These are phyloP conservation scores for Podarcis muralis DNA, from an alignment of 2,113 vertebrate species.

Conservation along the genomic window DNA sequence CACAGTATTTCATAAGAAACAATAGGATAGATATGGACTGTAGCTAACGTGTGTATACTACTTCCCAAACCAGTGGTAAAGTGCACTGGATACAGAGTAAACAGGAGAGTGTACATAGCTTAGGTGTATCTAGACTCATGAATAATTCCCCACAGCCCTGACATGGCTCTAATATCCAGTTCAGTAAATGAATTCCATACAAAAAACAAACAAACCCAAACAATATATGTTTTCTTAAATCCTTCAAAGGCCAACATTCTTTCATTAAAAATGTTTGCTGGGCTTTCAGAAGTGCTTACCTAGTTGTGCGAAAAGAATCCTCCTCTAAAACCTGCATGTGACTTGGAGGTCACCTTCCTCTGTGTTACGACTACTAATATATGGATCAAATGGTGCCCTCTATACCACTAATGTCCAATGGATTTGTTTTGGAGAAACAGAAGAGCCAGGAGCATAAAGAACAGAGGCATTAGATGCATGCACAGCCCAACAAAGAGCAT, in stretches of 20 bases:
- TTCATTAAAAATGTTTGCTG: neutral
- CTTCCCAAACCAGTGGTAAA: no score
- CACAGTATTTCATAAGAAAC: no score
- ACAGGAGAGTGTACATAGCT: no score
- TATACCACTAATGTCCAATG: neutral
- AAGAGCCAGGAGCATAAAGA: no score
- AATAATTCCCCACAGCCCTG: neutral
- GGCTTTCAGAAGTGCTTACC: neutral
- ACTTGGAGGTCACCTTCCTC: neutral
- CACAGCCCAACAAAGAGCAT: neutral
- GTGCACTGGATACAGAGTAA: no score
- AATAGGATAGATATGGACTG: no score
- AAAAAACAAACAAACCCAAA: no score
- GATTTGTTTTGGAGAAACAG: neutral
- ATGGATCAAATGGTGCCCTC: neutral
- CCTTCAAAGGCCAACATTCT: neutral
- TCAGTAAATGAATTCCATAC: neutral
- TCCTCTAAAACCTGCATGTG: neutral
- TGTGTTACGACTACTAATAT: neutral
- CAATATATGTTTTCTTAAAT: neutral
- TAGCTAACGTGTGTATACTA: no score
- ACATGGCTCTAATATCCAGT: neutral
- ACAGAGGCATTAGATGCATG: no score
- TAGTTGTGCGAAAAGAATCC: neutral
- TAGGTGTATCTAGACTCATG: neutral